Conservation (phyloP, 2,797 vertebrate genomes). For the Etheostoma perlongum region DNA sequence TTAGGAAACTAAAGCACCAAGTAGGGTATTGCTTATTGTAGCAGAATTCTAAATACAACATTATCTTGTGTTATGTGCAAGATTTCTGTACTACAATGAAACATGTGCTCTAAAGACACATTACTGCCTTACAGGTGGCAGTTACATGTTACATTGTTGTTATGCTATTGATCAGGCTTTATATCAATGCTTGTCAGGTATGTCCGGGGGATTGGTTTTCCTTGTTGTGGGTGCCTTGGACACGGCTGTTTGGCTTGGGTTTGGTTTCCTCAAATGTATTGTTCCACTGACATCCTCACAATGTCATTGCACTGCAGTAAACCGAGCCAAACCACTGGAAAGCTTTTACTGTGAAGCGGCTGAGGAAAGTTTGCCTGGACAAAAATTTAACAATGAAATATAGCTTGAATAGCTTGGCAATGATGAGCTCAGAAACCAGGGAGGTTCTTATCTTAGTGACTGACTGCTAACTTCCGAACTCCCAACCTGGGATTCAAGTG, state of each 20-base stretch:
- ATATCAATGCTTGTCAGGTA: not conserved
- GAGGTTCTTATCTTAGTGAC: not conserved
- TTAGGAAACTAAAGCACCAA: not conserved
- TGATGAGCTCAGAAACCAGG: constrained; percentile 15
- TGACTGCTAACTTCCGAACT: not conserved
- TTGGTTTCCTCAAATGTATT: constrained; percentile 64
- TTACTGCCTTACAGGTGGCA: not conserved
- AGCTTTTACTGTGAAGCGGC: constrained; percentile 13
- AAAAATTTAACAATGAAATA: constrained; percentile 9
- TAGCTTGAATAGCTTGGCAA: not conserved
- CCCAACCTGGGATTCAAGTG: not conserved
- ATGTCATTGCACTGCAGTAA: constrained; percentile 6
- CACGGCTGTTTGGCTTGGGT: constrained; percentile 19
- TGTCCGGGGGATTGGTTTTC: constrained; percentile 5
- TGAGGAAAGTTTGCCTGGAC: constrained; percentile 3
- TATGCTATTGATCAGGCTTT: not conserved
- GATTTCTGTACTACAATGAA: not conserved
- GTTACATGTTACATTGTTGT: not conserved
- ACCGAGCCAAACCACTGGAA: constrained; percentile 18
- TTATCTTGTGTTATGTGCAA: not conserved
- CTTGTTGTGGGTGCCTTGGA: constrained; percentile 8
- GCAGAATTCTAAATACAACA: not conserved
- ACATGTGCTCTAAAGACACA: no score
- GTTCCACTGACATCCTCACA: constrained; percentile 50
- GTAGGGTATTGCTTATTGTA: not conserved